Percentiles rank a stretch among this genome's conserved stretches.
These are phyloP conservation scores for Bemisia tabaci DNA, from an alignment of 1,140 invertebrate species.

Conservation along the genomic window DNA sequence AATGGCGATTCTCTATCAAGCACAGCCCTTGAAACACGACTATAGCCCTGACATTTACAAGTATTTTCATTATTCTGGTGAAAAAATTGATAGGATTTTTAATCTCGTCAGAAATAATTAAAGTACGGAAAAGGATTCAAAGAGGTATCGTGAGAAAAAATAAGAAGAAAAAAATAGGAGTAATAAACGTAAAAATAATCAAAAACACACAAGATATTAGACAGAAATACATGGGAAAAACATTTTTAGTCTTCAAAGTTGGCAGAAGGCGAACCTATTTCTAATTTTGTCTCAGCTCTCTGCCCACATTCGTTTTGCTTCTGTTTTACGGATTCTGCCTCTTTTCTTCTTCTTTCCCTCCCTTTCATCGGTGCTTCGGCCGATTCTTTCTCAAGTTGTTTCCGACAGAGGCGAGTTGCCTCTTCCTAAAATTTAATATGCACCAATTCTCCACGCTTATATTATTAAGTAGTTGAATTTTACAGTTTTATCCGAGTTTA, in stretches of 20 bases:
- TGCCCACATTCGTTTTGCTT: background rate
- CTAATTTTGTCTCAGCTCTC: background rate
- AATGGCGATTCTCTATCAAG: no score
- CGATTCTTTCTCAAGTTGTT: background rate
- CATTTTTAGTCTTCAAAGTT: background rate
- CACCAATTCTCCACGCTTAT: no score
- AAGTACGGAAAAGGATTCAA: no score
- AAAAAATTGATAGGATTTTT: no score
- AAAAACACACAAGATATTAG: background rate
- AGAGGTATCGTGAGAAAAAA: no score
- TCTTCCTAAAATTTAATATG: background rate
- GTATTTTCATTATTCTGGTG: no score
- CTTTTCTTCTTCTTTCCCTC: background rate
- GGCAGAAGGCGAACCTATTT: background rate
- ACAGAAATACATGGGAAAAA: background rate
- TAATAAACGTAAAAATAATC: background rate
- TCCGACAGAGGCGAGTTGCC: background rate
- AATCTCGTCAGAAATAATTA: no score
- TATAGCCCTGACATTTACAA: no score
- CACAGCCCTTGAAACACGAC: no score
- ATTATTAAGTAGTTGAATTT: no score
- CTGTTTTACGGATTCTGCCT: background rate
- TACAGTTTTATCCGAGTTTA: no score
- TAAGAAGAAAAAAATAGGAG: background rate
- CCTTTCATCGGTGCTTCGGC: background rate